Conservation (phyloP, 2,888 invertebrate species). For the Blastobasis adustella region DNA sequence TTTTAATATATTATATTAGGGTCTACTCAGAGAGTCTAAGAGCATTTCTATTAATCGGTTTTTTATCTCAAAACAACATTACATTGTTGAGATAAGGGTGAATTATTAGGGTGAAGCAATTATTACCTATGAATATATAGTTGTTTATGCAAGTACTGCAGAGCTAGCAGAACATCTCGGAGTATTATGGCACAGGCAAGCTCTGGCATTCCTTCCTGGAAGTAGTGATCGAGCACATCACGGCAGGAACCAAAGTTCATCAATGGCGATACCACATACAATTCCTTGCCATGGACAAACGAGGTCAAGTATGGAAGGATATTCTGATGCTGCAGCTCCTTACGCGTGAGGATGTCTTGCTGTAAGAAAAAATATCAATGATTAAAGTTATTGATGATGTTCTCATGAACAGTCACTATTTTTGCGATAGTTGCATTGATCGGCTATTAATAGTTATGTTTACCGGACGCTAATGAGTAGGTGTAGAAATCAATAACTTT, state of each 20-base stretch:
- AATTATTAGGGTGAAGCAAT: not conserved
- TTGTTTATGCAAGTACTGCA: conserved; percentile 89
- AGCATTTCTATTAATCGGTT: no score
- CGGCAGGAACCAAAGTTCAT: conserved; percentile 91
- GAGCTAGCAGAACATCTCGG: conserved; percentile 83
- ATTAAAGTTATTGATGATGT: not conserved
- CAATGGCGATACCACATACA: conserved; percentile 87
- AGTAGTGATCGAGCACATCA: conserved; percentile 85
- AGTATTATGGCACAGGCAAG: conserved; percentile 86
- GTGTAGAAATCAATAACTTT: not conserved
- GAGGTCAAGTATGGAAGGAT: conserved; percentile 83
- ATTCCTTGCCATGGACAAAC: conserved; percentile 84
- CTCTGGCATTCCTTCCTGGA: conserved; percentile 86
- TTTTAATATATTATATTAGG: no score
- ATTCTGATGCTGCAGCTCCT: conserved; percentile 86
- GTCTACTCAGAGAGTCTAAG: no score
- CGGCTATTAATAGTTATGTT: not conserved
- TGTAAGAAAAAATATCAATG: conserved; percentile 50
- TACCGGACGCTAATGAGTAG: not conserved
- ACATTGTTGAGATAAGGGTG: no score
- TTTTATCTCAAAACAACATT: no score
- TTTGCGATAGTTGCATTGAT: no score
- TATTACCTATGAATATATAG: conserved; percentile 88
- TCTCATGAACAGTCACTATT: not conserved
- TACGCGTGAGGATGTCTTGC: conserved; percentile 85